Evolutionary conservation across 1,140 invertebrate genomes (phyloP).

Genomic region (Cylas formicarius): DNA sequence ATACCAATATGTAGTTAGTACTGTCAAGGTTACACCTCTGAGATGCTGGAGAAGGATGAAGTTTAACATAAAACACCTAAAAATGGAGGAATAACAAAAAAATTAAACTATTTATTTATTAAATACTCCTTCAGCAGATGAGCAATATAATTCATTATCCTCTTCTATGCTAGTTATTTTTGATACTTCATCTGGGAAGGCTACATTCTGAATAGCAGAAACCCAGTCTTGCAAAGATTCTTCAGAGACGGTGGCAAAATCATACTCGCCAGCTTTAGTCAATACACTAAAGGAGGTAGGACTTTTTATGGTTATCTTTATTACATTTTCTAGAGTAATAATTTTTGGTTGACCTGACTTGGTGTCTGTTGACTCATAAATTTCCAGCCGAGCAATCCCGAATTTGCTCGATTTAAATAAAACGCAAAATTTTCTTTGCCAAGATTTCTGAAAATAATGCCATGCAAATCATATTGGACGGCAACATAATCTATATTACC

Average conservation of each 20-base stretch:
- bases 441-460: slow-evolving; percentile 57
- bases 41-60: slow-evolving; percentile 71
- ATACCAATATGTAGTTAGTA: slow-evolving; percentile 61
- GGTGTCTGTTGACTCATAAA: slow-evolving; percentile 72
- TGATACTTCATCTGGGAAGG: slow-evolving; percentile 63
- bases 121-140: slow-evolving; percentile 59
- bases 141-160: slow-evolving; percentile 80
- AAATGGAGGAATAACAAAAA: slow-evolving; percentile 1
- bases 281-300: slow-evolving; percentile 58
- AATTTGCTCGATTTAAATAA: slow-evolving; percentile 73
- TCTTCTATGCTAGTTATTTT: slow-evolving; percentile 63
- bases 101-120: background rate
- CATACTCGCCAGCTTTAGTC: slow-evolving; percentile 62
- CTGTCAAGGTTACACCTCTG: slow-evolving; percentile 63
- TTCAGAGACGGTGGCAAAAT: slow-evolving; percentile 64
- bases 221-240: slow-evolving; percentile 70
- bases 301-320: slow-evolving; percentile 68
- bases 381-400: slow-evolving; percentile 74
- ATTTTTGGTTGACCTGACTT: slow-evolving; percentile 62
- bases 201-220: slow-evolving; percentile 68
- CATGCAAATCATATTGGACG: slow-evolving; percentile 9
- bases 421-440: slow-evolving; percentile 70
- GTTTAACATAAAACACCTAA: slow-evolving; percentile 62
- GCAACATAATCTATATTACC: slow-evolving; percentile 36
- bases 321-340: slow-evolving; percentile 75